Evolutionary conservation across 2,797 vertebrate species (phyloP).

Genomic region (Sardinella longiceps): DNA sequence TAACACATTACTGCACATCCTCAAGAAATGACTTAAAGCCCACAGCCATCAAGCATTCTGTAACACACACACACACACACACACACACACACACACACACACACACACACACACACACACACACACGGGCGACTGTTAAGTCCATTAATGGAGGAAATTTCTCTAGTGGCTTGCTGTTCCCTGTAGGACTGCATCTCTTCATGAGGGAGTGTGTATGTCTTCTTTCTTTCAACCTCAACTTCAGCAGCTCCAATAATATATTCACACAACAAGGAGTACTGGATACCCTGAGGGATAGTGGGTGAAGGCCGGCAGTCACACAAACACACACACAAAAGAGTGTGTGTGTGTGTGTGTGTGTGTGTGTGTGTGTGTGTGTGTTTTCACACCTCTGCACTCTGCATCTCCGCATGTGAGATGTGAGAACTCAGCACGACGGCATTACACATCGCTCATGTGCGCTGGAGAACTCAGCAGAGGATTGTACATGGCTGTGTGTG

Average conservation of each 20-base stretch:
- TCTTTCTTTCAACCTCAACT: neutral
- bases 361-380: neutral
- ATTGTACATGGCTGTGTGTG: neutral
- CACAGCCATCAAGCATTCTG: constrained; percentile 42
- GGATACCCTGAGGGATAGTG: neutral
- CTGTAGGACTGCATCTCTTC: neutral
- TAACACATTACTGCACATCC: constrained; percentile 65
- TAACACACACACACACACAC: constrained; percentile 28
- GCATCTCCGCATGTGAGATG: neutral
- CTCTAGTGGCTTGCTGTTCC: neutral
- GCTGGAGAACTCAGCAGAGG: neutral
- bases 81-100: constrained; percentile 37
- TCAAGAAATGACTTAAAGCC: constrained; percentile 44
- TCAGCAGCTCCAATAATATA: neutral
- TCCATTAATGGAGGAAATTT: neutral
- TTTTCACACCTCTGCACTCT: neutral
- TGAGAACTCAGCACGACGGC: neutral
- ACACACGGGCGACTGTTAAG: neutral
- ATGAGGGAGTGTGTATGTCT: neutral
- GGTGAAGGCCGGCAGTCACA: neutral
- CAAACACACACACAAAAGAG: neutral
- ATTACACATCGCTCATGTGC: too few species aligned
- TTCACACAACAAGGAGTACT: neutral
- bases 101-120: constrained; percentile 15
- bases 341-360: neutral